These are phyloP conservation scores for Patella pellucida DNA, from an alignment of 2,888 invertebrate genomes.

Conservation along the genomic window DNA sequence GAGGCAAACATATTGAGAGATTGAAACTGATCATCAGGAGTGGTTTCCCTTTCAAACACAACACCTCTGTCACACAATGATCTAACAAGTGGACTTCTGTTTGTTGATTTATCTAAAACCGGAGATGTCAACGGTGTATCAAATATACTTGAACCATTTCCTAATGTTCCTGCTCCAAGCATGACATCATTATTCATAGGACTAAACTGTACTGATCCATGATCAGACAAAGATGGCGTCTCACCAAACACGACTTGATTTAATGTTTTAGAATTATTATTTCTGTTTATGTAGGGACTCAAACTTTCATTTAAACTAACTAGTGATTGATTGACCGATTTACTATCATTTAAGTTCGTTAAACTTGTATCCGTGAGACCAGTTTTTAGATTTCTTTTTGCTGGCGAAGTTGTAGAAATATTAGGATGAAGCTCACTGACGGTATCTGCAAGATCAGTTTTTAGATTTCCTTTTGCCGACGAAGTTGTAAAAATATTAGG, in stretches of 20 bases:
- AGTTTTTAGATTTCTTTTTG: background rate
- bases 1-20: background rate
- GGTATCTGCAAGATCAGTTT: background rate
- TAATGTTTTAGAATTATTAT: background rate
- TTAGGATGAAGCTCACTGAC: too few relatives aligned
- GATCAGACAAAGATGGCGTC: background rate
- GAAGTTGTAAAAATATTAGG: background rate
- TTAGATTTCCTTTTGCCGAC: background rate
- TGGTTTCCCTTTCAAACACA: background rate
- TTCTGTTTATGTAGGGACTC: background rate
- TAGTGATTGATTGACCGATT: background rate
- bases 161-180: background rate
- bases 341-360: background rate
- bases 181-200: background rate
- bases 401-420: background rate
- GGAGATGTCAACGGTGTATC: background rate
- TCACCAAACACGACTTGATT: background rate
- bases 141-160: background rate
- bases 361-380: background rate
- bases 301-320: background rate
- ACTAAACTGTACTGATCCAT: too few relatives aligned
- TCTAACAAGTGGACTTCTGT: background rate
- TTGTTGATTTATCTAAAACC: background rate
- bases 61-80: background rate
- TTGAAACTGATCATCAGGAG: background rate